phyloP scores from a whole-genome alignment of 2,113 vertebrate genomes.

The Carassius carassius region DNA sequence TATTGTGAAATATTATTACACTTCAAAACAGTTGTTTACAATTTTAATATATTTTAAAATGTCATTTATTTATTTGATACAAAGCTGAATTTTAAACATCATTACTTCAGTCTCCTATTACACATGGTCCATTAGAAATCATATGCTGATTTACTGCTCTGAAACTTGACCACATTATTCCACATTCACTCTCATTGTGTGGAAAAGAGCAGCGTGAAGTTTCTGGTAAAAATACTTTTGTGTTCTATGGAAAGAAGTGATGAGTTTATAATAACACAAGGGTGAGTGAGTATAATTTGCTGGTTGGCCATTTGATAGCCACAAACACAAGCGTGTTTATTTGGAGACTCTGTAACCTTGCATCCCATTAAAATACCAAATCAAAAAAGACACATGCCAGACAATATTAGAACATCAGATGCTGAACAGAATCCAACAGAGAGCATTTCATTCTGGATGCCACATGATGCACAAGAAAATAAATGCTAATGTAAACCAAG shows the following conservation, averaged over 20 bases:
- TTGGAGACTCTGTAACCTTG: neutral
- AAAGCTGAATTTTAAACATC: neutral
- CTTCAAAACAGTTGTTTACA: neutral
- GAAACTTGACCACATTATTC: neutral
- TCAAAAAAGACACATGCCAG: conserved; percentile 4
- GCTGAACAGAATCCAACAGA: neutral
- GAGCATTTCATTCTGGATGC: conserved; percentile 1
- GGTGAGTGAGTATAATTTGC: neutral
- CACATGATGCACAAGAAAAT: neutral
- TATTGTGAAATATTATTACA: neutral
- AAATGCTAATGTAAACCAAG: conserved; percentile 3
- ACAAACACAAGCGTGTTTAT: neutral
- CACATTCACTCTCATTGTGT: neutral
- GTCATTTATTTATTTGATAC: neutral
- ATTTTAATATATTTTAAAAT: neutral
- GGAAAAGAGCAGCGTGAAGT: neutral
- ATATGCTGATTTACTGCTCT: neutral
- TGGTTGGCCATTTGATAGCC: neutral
- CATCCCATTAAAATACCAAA: neutral
- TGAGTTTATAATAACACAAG: neutral
- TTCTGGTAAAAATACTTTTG: neutral
- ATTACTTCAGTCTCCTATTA: neutral
- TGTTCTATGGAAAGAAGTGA: neutral
- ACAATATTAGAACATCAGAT: conserved; percentile 11
- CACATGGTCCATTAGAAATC: neutral